Base-by-base conservation (phyloP, 2,113 vertebrate genomes). In the Thryonomys swinderianus region DNA sequence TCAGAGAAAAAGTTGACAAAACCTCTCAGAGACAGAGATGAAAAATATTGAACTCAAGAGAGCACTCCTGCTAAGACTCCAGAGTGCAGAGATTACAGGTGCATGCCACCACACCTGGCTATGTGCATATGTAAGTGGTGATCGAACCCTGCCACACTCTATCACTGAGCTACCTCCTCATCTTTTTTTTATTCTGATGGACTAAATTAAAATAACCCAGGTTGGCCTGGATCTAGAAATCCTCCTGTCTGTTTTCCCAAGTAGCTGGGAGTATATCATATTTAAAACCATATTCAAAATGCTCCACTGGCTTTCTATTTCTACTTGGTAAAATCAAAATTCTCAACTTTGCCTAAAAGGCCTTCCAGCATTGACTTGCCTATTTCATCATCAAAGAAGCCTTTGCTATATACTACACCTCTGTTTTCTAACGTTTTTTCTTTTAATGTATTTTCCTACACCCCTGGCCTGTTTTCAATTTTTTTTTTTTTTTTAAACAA, bases 221-320 rank as follows among this genome's bases (percentile, higher is more conserved):
- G 37, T 21, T 71, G 67, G 37, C 69, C 69, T 71, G 10, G 20
- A 71, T 42, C 37, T 23, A 71, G 37, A 86, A 55, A 64, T 62
- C 53, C 45, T 37, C 76, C 40, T 71, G 37, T 71, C 69, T 71
- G 42, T n/a, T 20, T 37, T 42, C 37, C 20, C 20, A 71, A 40
- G 37, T 71, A 23, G 69, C 37, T 71, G 69, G 37, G 37, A 71
- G 40, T 40, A 25, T 9, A 7, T 71, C 23, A 57, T 59, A 23
- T 78, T 88, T 51, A 71, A 62, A 93, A 81, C 42, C 32, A 57
- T 59, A 30, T 78, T 88, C 40, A 71, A 62, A 93, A 81, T 40
- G 21, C 34, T 79, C 53, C 64, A 30, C 17, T 16, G 7, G 13
- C 10, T 53, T 78, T 83, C 71, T 18, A 61, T 42, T 78, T 84